These are phyloP conservation scores for Drosophila takahashii DNA, from an alignment of 1,140 invertebrate species.

Conservation along the genomic window DNA sequence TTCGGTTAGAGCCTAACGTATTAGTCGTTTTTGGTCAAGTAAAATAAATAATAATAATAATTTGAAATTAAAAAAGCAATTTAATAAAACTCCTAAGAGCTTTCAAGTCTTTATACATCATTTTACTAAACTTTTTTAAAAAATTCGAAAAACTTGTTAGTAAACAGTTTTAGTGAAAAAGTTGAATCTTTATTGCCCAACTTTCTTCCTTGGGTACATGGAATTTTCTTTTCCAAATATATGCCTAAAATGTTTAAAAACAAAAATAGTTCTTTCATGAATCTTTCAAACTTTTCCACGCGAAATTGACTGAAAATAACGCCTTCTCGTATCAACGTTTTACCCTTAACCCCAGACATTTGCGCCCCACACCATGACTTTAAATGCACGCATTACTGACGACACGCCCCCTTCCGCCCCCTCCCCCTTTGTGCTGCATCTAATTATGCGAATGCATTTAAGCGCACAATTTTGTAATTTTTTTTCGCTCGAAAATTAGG, in stretches of 20 bases:
- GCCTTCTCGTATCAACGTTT: background rate
- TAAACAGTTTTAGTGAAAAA: background rate
- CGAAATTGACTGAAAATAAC: conserved; percentile 22
- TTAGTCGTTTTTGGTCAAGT: background rate
- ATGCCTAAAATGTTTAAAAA: background rate
- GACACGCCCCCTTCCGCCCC: conserved; percentile 3
- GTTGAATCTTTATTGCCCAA: conserved; percentile 13
- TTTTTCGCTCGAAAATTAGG: conserved; percentile 58
- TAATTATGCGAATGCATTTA: conserved; percentile 81
- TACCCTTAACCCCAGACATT: conserved; percentile 28
- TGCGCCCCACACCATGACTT: conserved; percentile 4
- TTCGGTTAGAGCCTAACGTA: background rate
- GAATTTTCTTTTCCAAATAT: conserved; percentile 9
- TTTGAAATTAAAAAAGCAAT: background rate
- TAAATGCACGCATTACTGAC: conserved; percentile 33
- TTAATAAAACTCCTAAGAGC: background rate
- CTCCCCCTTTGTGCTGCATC: conserved; percentile 46
- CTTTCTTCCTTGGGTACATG: background rate
- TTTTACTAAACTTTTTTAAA: background rate
- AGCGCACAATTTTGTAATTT: conserved; percentile 59
- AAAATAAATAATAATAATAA: background rate
- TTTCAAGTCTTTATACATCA: too few species aligned
- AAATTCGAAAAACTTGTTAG: background rate
- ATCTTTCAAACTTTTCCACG: conserved; percentile 17
- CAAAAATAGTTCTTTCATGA: background rate